phyloP scores from a whole-genome alignment of 2,797 vertebrate species.

The Zonotrichia albicollis region DNA sequence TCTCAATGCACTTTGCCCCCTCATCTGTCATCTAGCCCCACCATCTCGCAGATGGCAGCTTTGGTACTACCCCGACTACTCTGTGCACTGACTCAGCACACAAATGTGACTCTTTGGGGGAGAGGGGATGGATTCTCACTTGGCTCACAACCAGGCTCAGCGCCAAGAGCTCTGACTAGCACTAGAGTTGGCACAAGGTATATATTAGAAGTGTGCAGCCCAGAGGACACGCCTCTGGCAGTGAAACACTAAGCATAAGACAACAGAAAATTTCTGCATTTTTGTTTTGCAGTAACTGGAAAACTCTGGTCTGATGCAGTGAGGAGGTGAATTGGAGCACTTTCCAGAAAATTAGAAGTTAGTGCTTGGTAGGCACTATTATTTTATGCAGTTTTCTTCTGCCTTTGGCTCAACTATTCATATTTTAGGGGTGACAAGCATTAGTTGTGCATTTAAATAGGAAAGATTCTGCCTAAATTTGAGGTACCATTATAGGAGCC shows the following conservation, averaged over 20 bases:
- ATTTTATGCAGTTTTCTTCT: background rate
- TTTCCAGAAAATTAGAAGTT: background rate
- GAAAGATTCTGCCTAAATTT: background rate
- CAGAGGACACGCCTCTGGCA: background rate
- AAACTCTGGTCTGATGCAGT: background rate
- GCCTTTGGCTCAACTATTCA: background rate
- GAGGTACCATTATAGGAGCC: background rate
- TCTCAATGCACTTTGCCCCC: background rate
- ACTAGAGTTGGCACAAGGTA: background rate
- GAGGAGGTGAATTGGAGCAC: background rate
- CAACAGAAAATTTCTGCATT: background rate
- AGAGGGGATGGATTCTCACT: background rate
- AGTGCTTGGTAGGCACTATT: background rate
- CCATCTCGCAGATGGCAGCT: background rate
- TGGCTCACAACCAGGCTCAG: background rate
- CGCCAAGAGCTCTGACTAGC: background rate
- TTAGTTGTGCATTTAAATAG: background rate
- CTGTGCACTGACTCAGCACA: background rate
- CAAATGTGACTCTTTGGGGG: background rate
- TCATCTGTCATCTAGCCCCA: background rate
- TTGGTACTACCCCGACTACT: background rate
- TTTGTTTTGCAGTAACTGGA: background rate
- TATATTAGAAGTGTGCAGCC: background rate
- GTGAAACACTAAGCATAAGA: background rate
- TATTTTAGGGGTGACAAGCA: background rate